Conservation (phyloP, 53 echinoderm and acorn worm genomes). For the Zoroaster sp. region DNA sequence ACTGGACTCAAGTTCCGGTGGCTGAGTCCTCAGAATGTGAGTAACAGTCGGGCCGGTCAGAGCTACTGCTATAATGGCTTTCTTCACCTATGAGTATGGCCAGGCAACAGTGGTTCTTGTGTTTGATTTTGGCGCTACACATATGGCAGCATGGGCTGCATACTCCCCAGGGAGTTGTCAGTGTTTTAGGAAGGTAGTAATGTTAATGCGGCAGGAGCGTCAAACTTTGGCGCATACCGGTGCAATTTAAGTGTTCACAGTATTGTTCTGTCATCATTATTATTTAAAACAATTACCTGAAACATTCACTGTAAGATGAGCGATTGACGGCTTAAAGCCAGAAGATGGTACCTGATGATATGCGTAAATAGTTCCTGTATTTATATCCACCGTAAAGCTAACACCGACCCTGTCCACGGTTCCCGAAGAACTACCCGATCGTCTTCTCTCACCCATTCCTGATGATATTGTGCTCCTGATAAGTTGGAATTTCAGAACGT, state of each 20-base stretch:
- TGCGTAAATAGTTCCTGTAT: neutral
- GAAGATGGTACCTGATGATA: neutral
- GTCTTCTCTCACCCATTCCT: neutral
- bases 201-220: too few species aligned
- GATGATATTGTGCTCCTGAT: neutral
- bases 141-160: too few species aligned
- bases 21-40: too few species aligned
- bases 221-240: too few species aligned
- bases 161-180: too few species aligned
- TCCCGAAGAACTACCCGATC: neutral
- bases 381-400: neutral
- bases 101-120: too few species aligned
- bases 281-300: neutral
- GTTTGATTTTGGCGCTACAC: too few species aligned
- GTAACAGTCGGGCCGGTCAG: too few species aligned
- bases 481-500: neutral
- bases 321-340: neutral
- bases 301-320: constrained; percentile 7
- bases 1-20: too few species aligned
- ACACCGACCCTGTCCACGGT: neutral
- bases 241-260: neutral
- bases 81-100: too few species aligned
- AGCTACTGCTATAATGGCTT: too few species aligned
- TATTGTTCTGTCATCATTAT: neutral
- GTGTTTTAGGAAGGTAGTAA: too few species aligned